Conservation (phyloP, 2,113 vertebrate genomes). For the Numida meleagris region DNA sequence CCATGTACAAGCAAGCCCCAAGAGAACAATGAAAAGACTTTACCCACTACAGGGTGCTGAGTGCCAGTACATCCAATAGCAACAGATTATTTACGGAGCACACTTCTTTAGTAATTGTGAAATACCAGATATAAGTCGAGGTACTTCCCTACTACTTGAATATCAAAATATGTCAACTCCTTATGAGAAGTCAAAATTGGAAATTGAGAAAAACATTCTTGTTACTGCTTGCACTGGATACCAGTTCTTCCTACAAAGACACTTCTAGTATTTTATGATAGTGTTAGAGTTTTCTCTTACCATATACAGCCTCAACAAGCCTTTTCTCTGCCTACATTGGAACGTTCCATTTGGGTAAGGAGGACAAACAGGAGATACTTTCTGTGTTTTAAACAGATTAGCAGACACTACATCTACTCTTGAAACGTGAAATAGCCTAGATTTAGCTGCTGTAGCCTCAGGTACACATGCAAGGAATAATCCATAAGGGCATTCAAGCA, state of each 20-base stretch:
- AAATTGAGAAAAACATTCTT: not conserved
- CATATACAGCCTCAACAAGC: not conserved
- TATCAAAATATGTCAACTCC: not conserved
- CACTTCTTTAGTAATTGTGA: not conserved
- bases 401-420: not conserved
- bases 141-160: not conserved
- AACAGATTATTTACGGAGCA: not conserved
- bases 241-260: not conserved
- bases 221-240: not conserved
- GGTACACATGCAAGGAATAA: not conserved
- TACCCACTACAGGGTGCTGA: not conserved
- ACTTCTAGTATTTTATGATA: not conserved
- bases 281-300: not conserved
- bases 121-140: not conserved
- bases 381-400: not conserved
- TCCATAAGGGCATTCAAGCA: not conserved
- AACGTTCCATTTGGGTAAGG: not conserved
- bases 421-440: not conserved
- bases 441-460: not conserved
- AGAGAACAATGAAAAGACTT: not conserved
- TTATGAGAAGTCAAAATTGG: not conserved
- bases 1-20: not conserved
- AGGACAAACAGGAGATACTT: not conserved
- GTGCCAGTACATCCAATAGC: not conserved
- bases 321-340: not conserved